These are phyloP conservation scores for Acyrthosiphon pisum DNA, from an alignment of 1,140 invertebrate genomes.

Conservation along the genomic window DNA sequence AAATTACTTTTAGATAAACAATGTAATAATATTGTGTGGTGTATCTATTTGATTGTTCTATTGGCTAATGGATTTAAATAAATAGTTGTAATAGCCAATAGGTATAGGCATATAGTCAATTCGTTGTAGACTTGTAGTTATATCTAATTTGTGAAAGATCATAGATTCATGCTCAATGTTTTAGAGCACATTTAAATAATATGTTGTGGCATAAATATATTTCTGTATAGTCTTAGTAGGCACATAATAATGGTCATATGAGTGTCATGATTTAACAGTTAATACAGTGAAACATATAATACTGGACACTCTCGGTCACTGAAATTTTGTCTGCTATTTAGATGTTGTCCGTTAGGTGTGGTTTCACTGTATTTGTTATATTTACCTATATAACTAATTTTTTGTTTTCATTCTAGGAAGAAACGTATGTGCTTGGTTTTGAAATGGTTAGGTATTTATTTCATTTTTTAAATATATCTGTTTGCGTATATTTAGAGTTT, in stretches of 20 bases:
- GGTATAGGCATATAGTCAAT: neutral
- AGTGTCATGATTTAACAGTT: neutral
- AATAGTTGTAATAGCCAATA: neutral
- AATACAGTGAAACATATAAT: no score
- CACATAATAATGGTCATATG: neutral
- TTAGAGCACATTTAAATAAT: neutral
- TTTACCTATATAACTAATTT: neutral
- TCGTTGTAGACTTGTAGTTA: neutral
- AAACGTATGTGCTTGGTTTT: neutral
- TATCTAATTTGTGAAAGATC: neutral
- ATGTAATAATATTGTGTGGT: neutral
- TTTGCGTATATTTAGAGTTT: neutral
- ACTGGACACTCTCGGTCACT: no score
- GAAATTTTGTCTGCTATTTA: no score
- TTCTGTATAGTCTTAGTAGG: neutral
- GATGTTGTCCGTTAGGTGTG: no score
- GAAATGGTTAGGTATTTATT: neutral
- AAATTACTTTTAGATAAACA: neutral
- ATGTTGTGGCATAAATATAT: neutral
- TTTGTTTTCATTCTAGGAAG: neutral
- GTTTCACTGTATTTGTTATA: no score
- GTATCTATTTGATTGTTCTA: constrained; percentile 11
- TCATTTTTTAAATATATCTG: neutral
- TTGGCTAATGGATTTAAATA: neutral
- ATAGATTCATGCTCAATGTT: neutral